Conservation (phyloP, 1,140 invertebrate genomes). For the Aethina tumida region DNA sequence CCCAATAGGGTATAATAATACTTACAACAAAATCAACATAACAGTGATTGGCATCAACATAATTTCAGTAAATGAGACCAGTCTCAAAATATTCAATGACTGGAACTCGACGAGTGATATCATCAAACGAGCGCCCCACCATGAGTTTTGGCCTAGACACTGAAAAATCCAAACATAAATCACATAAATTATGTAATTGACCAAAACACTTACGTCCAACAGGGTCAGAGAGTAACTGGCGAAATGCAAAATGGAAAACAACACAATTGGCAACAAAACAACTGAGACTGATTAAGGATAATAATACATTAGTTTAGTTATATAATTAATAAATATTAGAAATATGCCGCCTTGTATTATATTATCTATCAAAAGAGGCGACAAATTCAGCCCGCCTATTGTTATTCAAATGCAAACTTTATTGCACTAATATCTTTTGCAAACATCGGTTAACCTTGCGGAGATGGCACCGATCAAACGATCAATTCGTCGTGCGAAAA, state of each 20-base stretch:
- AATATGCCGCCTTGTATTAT: too few species aligned
- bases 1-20: slow-evolving; percentile 25
- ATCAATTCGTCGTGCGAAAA: too few species aligned
- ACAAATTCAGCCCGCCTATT: too few species aligned
- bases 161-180: slow-evolving; percentile 36
- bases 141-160: slow-evolving; percentile 78
- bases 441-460: too few species aligned
- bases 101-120: slow-evolving; percentile 82
- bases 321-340: too few species aligned
- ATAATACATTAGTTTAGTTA: too few species aligned
- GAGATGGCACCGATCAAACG: too few species aligned
- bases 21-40: slow-evolving; percentile 79
- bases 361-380: too few species aligned
- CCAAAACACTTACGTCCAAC: slow-evolving; percentile 70
- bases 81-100: slow-evolving; percentile 74
- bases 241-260: slow-evolving; percentile 86
- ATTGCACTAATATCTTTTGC: too few species aligned
- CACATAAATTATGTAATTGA: slow-evolving; percentile 5
- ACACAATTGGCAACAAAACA: slow-evolving; percentile 76
- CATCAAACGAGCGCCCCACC: slow-evolving; percentile 75
- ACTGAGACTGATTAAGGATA: slow-evolving; percentile 51
- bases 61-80: slow-evolving; percentile 84
- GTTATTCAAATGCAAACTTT: too few species aligned
- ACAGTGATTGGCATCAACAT: slow-evolving; percentile 81
- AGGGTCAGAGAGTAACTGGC: slow-evolving; percentile 80